phyloP scores from a whole-genome alignment of 2,797 vertebrate genomes.

The Sebastolobus altivelis region DNA sequence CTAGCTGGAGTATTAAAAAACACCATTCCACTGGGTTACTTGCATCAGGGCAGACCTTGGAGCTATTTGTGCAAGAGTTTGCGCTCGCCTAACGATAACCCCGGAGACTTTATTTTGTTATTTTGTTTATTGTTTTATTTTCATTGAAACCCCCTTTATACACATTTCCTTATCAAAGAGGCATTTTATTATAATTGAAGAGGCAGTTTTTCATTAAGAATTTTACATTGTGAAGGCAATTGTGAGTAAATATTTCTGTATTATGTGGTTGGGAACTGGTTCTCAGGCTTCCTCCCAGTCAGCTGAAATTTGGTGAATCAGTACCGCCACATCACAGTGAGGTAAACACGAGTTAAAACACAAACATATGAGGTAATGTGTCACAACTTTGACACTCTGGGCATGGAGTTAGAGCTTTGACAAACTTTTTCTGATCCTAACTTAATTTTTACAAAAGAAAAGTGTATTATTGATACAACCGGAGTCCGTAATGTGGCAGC shows the following conservation, averaged over 20 bases:
- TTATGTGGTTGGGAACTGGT: neutral
- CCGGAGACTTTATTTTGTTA: too few species aligned
- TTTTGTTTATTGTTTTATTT: too few species aligned
- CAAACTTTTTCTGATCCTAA: neutral
- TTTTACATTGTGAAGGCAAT: neutral
- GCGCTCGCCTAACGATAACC: too few species aligned
- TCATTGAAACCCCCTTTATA: neutral
- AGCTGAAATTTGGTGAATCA: neutral
- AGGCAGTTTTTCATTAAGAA: neutral
- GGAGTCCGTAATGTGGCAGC: neutral
- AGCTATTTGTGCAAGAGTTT: too few species aligned
- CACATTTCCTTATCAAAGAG: neutral
- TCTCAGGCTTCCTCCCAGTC: neutral
- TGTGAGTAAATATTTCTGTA: neutral
- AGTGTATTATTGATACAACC: neutral
- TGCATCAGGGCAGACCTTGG: too few species aligned
- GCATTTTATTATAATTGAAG: neutral
- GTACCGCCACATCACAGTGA: neutral
- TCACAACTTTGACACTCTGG: neutral
- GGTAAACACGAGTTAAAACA: neutral
- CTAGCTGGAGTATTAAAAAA: too few species aligned
- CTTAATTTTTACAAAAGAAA: neutral
- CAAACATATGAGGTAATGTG: neutral
- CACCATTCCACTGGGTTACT: too few species aligned
- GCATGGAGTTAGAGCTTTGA: neutral